These are phyloP conservation scores for Arrhopalites spinosus DNA, from an alignment of 2,888 invertebrate genomes.

Conservation along the genomic window DNA sequence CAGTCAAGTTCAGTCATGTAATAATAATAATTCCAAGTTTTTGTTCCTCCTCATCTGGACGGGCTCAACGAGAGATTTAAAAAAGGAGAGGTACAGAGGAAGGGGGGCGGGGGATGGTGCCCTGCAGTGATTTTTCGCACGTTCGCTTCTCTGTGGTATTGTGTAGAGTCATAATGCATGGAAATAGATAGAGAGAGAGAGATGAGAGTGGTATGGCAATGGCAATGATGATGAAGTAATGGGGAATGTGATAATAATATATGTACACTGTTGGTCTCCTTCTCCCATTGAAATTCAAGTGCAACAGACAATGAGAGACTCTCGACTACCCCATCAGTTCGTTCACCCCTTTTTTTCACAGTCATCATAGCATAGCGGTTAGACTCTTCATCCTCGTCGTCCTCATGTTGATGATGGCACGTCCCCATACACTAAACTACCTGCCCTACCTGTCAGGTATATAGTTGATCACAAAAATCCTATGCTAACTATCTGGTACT, in stretches of 20 bases:
- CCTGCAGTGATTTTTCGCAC: constrained; percentile 41
- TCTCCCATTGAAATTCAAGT: background rate
- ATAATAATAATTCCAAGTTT: too few species aligned
- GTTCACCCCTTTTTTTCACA: constrained; percentile 40
- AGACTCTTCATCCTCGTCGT: background rate
- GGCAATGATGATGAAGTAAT: constrained; percentile 11
- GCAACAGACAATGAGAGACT: constrained; percentile 10
- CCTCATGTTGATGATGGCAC: too few species aligned
- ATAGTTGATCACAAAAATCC: background rate
- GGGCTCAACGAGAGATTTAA: too few species aligned
- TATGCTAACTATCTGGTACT: background rate
- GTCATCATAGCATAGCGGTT: constrained; percentile 38
- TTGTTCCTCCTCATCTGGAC: too few species aligned
- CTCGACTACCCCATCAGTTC: constrained; percentile 37
- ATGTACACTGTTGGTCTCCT: constrained; percentile 2
- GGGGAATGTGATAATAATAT: constrained; percentile 12
- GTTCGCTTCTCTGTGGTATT: constrained; percentile 15
- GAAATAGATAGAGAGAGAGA: too few species aligned
- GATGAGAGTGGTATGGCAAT: constrained; percentile 3
- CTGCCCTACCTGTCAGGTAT: constrained; percentile 21
- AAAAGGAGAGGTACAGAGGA: background rate
- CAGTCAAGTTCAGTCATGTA: constrained; percentile 28
- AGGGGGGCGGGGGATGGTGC: constrained; percentile 17
- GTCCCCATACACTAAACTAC: background rate
- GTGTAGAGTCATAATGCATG: constrained; percentile 3